Evolutionary conservation across 2,113 vertebrate genomes (phyloP).

Genomic region (Neofelis nebulosa): DNA sequence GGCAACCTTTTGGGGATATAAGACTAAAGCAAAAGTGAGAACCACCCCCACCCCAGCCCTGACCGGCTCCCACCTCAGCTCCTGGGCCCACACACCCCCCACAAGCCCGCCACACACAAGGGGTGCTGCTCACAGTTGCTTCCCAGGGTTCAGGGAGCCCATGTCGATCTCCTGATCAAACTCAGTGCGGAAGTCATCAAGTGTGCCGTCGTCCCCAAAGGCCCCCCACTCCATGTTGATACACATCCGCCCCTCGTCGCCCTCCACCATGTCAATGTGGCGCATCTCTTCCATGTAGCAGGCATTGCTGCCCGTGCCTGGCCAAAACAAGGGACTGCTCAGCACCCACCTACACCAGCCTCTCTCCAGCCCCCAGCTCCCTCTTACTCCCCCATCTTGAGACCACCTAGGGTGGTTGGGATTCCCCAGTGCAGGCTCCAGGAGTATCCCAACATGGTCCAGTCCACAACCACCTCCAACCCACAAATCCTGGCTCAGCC

Average conservation of each 20-base stretch:
- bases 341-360: rapidly evolving
- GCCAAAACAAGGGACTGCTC: background rate
- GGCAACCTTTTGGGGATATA: background rate
- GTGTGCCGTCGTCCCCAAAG: slow-evolving; percentile 92
- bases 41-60: background rate
- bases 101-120: background rate
- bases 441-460: background rate
- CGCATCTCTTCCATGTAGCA: slow-evolving; percentile 99
- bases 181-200: slow-evolving; percentile 93
- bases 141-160: slow-evolving; percentile 96
- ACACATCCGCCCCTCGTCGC: slow-evolving; percentile 97
- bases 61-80: background rate
- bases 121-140: slow-evolving; percentile 92
- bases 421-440: background rate
- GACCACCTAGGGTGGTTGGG: background rate
- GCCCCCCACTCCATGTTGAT: slow-evolving; percentile 99
- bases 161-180: slow-evolving; percentile 95
- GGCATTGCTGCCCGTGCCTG: slow-evolving; percentile 95
- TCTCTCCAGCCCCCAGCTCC: background rate
- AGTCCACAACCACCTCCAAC: background rate
- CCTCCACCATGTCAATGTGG: slow-evolving; percentile 94
- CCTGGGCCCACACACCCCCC: background rate
- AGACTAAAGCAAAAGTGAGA: background rate
- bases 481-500: background rate
- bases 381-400: background rate